Conservation (phyloP, 2,797 vertebrate genomes). For the Cygnus olor region DNA sequence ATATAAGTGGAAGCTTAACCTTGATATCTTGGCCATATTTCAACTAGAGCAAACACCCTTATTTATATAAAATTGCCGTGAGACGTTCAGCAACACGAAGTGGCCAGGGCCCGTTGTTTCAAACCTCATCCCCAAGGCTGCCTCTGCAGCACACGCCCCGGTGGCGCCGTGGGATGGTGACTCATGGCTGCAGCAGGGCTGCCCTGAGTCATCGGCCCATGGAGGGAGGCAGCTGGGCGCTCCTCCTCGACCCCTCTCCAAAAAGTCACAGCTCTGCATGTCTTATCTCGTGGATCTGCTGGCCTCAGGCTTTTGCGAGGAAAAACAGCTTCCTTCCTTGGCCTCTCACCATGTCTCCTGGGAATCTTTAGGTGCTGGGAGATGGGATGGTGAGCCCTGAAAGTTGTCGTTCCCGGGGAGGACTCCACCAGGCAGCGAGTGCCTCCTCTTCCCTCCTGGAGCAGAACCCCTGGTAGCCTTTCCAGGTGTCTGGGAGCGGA, state of each 20-base stretch:
- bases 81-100: neutral
- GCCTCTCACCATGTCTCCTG: rapidly evolving
- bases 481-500: neutral
- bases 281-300: neutral
- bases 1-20: constrained; percentile 50
- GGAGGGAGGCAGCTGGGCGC: neutral
- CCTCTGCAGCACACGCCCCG: neutral
- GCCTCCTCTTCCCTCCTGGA: neutral
- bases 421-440: neutral
- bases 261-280: rapidly evolving
- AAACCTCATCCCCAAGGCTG: neutral
- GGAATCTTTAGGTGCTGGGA: neutral
- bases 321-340: neutral
- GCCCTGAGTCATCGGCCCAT: neutral
- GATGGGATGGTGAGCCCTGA: neutral
- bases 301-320: neutral
- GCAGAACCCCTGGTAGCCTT: rapidly evolving
- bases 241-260: neutral
- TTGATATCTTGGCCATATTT: constrained; percentile 26
- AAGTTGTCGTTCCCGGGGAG: rapidly evolving
- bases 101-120: neutral
- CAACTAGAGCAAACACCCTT: constrained; percentile 18
- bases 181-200: rapidly evolving
- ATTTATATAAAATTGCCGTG: neutral
- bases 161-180: neutral